phyloP scores from a whole-genome alignment of 2,888 invertebrate genomes.

The Melikaiella ostensackeni region DNA sequence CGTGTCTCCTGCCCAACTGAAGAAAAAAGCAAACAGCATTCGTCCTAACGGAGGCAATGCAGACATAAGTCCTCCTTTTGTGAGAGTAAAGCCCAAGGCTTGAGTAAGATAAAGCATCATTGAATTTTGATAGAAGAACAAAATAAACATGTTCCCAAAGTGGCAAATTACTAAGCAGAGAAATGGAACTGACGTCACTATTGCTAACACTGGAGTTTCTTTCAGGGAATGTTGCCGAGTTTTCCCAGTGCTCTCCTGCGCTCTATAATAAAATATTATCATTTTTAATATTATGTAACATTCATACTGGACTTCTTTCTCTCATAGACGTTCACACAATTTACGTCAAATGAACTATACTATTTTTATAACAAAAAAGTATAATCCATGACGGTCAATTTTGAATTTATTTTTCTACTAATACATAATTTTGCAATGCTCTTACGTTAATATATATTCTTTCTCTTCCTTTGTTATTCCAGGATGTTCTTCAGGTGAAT shows the following conservation, averaged over 20 bases:
- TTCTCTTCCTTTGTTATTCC: constrained; percentile 82
- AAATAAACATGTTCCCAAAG: constrained; percentile 87
- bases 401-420: no score
- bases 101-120: constrained; percentile 87
- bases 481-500: constrained; percentile 82
- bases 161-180: constrained; percentile 83
- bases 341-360: no score
- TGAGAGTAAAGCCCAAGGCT: constrained; percentile 84
- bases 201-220: constrained; percentile 82
- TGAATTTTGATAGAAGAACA: constrained; percentile 87
- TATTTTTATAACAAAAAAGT: no score
- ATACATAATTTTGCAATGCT: constrained; percentile 21
- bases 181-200: constrained; percentile 84
- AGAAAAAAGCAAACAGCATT: constrained; percentile 83
- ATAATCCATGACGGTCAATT: no score
- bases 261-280: constrained; percentile 76
- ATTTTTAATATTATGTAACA: constrained; percentile 36
- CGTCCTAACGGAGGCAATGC: constrained; percentile 86
- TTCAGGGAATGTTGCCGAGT: constrained; percentile 58
- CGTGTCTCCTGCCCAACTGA: constrained; percentile 85
- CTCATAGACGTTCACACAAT: no score
- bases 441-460: constrained; percentile 79
- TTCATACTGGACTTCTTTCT: no score
- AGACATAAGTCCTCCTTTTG: constrained; percentile 85
- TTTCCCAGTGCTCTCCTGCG: constrained; percentile 67